Conservation (phyloP, 2,888 invertebrate genomes). For the Syrphus vitripennis region DNA sequence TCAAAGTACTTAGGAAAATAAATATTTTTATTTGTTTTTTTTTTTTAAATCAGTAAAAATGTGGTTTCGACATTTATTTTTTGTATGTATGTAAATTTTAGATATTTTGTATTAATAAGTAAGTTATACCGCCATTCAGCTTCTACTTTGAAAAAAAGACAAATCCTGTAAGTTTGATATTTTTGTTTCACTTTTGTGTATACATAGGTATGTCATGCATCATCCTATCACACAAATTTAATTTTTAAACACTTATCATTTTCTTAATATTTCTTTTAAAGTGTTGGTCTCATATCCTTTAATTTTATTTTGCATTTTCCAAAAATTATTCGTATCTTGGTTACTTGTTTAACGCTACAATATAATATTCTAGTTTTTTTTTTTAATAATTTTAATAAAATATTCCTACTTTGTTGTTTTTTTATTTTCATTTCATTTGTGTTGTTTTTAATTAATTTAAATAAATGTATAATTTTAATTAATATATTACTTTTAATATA, state of each 20-base stretch:
- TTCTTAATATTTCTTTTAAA: slow-evolving; percentile 4
- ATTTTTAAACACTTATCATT: slow-evolving; percentile 45
- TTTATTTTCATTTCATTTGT: not conserved
- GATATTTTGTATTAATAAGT: not conserved
- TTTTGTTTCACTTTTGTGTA: not conserved
- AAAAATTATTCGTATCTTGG: slow-evolving; percentile 6
- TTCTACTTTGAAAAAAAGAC: not conserved
- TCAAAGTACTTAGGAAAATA: not conserved
- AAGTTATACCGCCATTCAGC: not conserved
- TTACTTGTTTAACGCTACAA: slow-evolving; percentile 52
- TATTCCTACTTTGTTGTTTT: slow-evolving; percentile 56
- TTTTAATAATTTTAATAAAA: slow-evolving; percentile 57
- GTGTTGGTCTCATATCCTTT: slow-evolving; percentile 55
- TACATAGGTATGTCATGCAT: too few relatives aligned
- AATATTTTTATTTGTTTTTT: not conserved
- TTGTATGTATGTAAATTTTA: not conserved
- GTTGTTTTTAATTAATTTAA: slow-evolving; percentile 1
- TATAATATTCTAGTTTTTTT: slow-evolving; percentile 44
- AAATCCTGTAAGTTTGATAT: slow-evolving; percentile 40
- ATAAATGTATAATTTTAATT: slow-evolving; percentile 48
- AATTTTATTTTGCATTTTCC: not conserved
- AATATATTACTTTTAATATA: too few relatives aligned
- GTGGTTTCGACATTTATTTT: slow-evolving; percentile 7
- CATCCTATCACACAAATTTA: not conserved
- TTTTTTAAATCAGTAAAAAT: not conserved